A percentile compares a stretch with the other conserved stretches of the same genome.
Evolutionary conservation across 2,113 vertebrate species (phyloP).

Genomic region (Microtus richardsoni): DNA sequence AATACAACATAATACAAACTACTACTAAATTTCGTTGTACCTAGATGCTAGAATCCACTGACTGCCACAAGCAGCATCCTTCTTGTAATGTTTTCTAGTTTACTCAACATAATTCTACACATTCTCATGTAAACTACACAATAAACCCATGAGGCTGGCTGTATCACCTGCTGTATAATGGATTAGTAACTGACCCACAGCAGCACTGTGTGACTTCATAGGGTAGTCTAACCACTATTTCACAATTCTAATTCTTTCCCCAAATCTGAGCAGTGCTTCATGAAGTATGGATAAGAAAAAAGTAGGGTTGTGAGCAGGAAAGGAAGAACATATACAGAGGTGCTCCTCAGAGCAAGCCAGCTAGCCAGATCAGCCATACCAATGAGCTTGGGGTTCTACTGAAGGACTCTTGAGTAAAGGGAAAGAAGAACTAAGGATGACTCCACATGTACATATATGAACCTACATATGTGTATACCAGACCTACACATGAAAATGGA

Average conservation of each 20-base stretch:
- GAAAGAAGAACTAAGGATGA: not conserved
- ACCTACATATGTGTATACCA: not conserved
- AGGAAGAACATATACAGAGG: not conserved
- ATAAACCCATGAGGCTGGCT: not conserved
- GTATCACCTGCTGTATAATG: not conserved
- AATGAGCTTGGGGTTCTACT: no score
- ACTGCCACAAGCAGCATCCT: not conserved
- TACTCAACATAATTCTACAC: not conserved
- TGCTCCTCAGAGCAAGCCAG: no score
- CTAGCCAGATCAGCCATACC: not conserved
- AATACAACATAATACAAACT: slow-evolving; percentile 31
- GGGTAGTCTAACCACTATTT: not conserved
- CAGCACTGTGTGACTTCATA: not conserved
- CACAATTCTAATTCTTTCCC: slow-evolving; percentile 1
- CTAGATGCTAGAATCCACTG: not conserved
- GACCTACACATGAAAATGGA: not conserved
- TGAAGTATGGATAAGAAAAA: not conserved
- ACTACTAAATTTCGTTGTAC: not conserved
- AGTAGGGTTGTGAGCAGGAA: not conserved
- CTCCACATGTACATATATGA: not conserved
- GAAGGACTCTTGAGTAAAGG: no score
- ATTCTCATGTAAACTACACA: not conserved
- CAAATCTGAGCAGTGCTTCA: slow-evolving; percentile 20
- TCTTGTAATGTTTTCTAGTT: not conserved
- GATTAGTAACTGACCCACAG: not conserved